These are phyloP conservation scores for Criorhina ranunculi DNA, from an alignment of 2,888 invertebrate species.

Conservation along the genomic window DNA sequence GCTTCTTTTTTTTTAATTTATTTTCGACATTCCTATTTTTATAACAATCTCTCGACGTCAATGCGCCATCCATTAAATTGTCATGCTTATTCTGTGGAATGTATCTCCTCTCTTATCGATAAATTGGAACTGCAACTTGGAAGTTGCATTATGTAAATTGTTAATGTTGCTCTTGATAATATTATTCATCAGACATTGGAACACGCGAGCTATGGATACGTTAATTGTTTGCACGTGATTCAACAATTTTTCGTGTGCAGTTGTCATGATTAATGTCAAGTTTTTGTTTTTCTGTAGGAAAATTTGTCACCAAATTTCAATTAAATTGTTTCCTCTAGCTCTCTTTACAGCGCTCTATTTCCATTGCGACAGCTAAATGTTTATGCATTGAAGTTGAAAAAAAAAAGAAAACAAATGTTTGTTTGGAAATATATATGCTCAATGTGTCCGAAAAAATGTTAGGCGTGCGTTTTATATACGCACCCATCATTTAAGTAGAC, in stretches of 20 bases:
- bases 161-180: not conserved
- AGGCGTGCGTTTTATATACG: slow-evolving; percentile 38
- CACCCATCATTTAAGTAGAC: slow-evolving; percentile 25
- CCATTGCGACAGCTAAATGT: not conserved
- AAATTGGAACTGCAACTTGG: not conserved
- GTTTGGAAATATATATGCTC: not conserved
- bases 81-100: not conserved
- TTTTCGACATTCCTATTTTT: slow-evolving; percentile 41
- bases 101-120: not conserved
- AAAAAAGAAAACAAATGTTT: not conserved
- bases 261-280: slow-evolving; percentile 17
- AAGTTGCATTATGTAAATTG: slow-evolving; percentile 18
- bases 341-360: not conserved
- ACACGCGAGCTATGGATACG: not conserved
- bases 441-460: not conserved
- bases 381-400: not conserved
- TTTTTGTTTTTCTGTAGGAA: slow-evolving; percentile 8
- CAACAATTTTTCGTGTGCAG: slow-evolving; percentile 5
- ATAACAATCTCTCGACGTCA: slow-evolving; percentile 4
- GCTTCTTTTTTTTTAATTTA: slow-evolving; percentile 22
- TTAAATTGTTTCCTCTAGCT: slow-evolving; percentile 10
- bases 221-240: slow-evolving; percentile 23
- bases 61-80: slow-evolving; percentile 5
- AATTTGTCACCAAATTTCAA: not conserved
- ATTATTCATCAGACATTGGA: not conserved